These are phyloP conservation scores for Maniola jurtina DNA, from an alignment of 1,140 invertebrate genomes.

Conservation along the genomic window DNA sequence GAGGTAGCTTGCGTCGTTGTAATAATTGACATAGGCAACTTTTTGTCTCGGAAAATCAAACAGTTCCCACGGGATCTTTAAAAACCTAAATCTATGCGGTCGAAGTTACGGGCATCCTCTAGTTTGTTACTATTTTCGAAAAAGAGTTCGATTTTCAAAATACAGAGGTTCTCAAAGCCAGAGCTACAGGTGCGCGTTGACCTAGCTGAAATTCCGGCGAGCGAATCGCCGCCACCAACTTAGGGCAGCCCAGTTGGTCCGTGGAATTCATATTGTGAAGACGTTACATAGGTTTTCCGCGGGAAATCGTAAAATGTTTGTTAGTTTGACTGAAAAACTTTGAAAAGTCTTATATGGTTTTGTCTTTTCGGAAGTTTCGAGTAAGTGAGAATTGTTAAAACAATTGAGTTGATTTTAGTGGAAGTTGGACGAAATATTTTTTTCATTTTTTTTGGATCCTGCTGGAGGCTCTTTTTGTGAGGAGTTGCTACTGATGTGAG, in stretches of 20 bases:
- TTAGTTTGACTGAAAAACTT: conserved; percentile 1
- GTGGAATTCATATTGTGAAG: conserved; percentile 10
- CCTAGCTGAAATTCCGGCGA: conserved; percentile 20
- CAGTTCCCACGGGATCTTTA: no score
- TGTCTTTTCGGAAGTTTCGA: neutral
- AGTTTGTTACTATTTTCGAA: neutral
- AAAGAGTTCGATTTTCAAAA: conserved; percentile 28
- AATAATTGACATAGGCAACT: no score
- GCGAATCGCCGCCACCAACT: conserved; percentile 13
- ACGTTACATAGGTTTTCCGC: conserved; percentile 12
- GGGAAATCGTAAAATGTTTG: conserved; percentile 7
- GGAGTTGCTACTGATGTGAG: neutral
- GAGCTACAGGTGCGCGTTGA: conserved; percentile 39
- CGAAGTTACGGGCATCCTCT: no score
- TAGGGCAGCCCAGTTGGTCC: conserved; percentile 20
- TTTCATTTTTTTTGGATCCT: neutral
- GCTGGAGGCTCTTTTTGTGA: neutral
- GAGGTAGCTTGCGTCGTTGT: no score
- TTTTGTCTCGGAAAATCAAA: no score
- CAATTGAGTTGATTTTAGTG: neutral
- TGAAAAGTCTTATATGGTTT: neutral
- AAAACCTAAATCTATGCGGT: no score
- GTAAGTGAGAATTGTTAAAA: neutral
- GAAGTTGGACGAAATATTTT: neutral
- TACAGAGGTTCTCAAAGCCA: neutral